These are phyloP conservation scores for Anseranas semipalmata DNA, from an alignment of 2,113 vertebrate genomes.

Conservation along the genomic window DNA sequence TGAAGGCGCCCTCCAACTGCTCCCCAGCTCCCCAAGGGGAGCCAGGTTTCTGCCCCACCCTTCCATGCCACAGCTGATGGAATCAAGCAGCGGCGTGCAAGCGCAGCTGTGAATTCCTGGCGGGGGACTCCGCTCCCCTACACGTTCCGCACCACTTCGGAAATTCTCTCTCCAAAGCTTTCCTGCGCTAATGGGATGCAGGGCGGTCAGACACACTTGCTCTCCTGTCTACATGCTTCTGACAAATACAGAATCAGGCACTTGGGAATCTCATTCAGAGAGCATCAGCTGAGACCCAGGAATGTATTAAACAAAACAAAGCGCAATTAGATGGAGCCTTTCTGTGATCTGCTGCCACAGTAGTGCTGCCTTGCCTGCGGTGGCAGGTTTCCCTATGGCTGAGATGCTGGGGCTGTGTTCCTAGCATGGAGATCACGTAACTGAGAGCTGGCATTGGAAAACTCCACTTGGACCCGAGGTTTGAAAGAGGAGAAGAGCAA, in stretches of 20 bases:
- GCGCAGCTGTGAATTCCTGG: too few species aligned
- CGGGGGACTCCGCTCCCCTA: too few species aligned
- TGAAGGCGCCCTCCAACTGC: too few species aligned
- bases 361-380: neutral
- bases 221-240: neutral
- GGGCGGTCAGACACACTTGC: neutral
- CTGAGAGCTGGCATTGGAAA: neutral
- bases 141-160: neutral
- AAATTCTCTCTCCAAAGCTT: neutral
- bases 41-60: too few species aligned
- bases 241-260: neutral
- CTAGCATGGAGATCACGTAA: neutral
- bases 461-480: neutral
- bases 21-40: too few species aligned
- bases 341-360: neutral
- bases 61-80: too few species aligned
- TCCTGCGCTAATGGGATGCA: neutral
- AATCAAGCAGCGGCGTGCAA: too few species aligned
- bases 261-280: neutral
- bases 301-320: neutral
- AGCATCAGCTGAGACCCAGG: neutral
- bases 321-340: fast-evolving
- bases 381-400: neutral
- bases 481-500: neutral
- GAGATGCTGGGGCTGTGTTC: neutral